Percentiles rank a stretch among this genome's conserved stretches.
Conservation (phyloP, 2,797 vertebrate genomes). For the Benthosema pterotum region DNA sequence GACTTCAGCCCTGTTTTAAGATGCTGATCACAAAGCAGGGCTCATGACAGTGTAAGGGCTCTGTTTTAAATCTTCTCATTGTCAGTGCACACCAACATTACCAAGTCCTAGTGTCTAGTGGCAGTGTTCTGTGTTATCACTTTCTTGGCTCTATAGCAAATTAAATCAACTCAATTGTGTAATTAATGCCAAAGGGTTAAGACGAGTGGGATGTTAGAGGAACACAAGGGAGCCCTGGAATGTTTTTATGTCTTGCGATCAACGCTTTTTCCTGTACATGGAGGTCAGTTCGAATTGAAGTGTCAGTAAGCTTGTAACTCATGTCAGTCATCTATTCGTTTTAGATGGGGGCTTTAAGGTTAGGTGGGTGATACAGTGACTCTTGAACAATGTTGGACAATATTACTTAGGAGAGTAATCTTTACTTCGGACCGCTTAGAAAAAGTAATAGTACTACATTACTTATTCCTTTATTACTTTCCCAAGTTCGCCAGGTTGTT, state of each 20-base stretch:
- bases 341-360: constrained; percentile 55
- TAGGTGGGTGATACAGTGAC: constrained; percentile 54
- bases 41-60: constrained; percentile 48
- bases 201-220: constrained; percentile 38
- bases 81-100: constrained; percentile 55
- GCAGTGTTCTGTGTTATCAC: constrained; percentile 41
- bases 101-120: constrained; percentile 38
- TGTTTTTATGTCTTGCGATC: constrained; percentile 51
- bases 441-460: no score
- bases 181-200: constrained; percentile 64
- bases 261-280: constrained; percentile 30
- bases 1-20: constrained; percentile 60
- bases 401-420: no score
- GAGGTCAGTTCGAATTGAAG: constrained; percentile 57
- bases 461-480: no score
- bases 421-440: no score
- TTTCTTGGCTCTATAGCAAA: constrained; percentile 54
- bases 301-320: constrained; percentile 29
- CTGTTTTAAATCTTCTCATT: constrained; percentile 64
- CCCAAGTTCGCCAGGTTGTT: no score
- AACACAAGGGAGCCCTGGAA: constrained; percentile 21
- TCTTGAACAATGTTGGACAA: no score
- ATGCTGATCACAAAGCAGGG: constrained; percentile 65
- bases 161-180: constrained; percentile 70
- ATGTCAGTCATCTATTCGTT: constrained; percentile 61